Evolutionary conservation across 2,888 invertebrate species (phyloP).

Genomic region (Xestia ashworthii): DNA sequence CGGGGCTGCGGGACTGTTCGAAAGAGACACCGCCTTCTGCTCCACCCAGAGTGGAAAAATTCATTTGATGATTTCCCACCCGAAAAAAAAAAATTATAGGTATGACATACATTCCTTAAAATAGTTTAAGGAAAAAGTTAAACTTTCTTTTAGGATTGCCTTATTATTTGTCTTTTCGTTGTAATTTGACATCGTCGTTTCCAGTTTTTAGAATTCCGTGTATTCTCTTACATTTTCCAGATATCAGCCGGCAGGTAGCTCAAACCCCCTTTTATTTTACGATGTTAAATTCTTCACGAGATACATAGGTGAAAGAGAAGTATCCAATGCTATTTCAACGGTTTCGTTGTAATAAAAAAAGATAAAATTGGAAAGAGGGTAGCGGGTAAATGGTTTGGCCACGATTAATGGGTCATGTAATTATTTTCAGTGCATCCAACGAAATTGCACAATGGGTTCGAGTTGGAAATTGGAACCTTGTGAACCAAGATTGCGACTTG

Average conservation of each 20-base stretch:
- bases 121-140: background rate
- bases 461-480: conserved; percentile 11
- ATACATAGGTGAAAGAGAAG: conserved; percentile 86
- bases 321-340: conserved; percentile 79
- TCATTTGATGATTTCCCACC: too few relatives aligned
- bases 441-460: conserved; percentile 34
- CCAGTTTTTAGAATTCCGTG: conserved; percentile 57
- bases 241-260: conserved; percentile 77
- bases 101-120: too few relatives aligned
- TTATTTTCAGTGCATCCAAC: conserved; percentile 69
- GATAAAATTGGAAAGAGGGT: conserved; percentile 77
- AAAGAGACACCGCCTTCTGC: too few relatives aligned
- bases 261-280: conserved; percentile 87
- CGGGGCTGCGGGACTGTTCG: too few relatives aligned
- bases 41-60: too few relatives aligned
- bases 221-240: conserved; percentile 74
- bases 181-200: conserved; percentile 36
- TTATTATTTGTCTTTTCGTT: background rate
- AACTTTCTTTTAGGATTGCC: background rate
- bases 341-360: conserved; percentile 69
- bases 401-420: conserved; percentile 81
- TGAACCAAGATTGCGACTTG: conserved; percentile 15
- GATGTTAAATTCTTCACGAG: conserved; percentile 89
- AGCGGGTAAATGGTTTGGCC: conserved; percentile 73
- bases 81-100: too few relatives aligned